phyloP scores from a whole-genome alignment of 2,888 invertebrate genomes.

The Sepioteuthis lessoniana region DNA sequence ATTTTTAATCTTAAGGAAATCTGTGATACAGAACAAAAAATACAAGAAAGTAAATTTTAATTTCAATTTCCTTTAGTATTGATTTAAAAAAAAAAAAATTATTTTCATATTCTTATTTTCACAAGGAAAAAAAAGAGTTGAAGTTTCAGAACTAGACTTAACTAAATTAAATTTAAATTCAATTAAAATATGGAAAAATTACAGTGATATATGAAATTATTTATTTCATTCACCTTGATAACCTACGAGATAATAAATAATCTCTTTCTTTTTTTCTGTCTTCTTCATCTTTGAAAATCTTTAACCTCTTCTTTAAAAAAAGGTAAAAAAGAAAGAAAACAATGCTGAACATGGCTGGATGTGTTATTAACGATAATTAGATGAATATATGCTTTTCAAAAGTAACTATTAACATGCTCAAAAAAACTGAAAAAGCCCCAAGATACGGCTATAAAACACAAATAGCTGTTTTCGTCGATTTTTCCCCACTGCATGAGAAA shows the following conservation, averaged over 20 bases:
- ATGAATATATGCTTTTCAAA: conserved; percentile 24
- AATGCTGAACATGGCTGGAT: background rate
- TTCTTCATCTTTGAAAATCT: background rate
- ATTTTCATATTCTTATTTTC: background rate
- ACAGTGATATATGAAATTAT: conserved; percentile 9
- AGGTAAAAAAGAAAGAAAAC: background rate
- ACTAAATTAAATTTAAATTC: conserved; percentile 12
- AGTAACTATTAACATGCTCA: background rate
- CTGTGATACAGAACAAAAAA: background rate
- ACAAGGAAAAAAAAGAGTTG: background rate
- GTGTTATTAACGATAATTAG: conserved; percentile 24
- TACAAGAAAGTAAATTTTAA: background rate
- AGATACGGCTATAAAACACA: conserved; percentile 10
- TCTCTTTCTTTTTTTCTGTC: background rate
- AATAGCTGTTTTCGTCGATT: conserved; percentile 3
- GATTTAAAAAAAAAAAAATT: background rate
- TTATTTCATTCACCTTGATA: background rate
- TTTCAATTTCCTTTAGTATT: background rate
- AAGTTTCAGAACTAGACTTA: background rate
- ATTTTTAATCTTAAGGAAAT: conserved; percentile 10
- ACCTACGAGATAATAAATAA: background rate
- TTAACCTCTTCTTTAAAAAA: background rate
- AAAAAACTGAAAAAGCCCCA: background rate
- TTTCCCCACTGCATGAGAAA: background rate
- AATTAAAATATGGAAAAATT: background rate